Evolutionary conservation across 2,797 vertebrate species (phyloP).

Genomic region (Sebastes hopkinsi): DNA sequence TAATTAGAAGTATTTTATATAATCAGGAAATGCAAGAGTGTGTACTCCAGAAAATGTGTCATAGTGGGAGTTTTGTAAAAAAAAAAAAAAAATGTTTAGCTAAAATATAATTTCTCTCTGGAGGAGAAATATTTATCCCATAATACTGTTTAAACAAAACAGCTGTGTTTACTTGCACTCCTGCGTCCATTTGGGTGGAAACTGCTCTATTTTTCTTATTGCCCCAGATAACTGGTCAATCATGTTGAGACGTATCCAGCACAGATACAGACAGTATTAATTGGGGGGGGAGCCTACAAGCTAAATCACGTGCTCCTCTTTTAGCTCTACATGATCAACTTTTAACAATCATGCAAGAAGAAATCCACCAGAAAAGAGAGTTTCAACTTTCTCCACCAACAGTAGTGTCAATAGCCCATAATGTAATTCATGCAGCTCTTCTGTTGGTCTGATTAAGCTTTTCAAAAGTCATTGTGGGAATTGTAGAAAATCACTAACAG

Average conservation of each 20-base stretch:
- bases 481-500: not conserved
- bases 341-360: not conserved
- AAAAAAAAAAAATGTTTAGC: not conserved
- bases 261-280: slow-evolving; percentile 4
- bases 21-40: not conserved
- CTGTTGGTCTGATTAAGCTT: not conserved
- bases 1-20: not conserved
- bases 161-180: not conserved
- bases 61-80: not conserved
- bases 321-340: not conserved
- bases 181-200: not conserved
- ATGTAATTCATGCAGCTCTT: not conserved
- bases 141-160: not conserved
- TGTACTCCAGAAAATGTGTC: not conserved
- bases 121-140: not conserved
- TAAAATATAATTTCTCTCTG: not conserved
- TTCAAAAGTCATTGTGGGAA: not conserved
- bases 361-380: not conserved
- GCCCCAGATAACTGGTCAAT: slow-evolving; percentile 24
- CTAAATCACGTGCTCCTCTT: not conserved
- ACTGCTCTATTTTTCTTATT: slow-evolving; percentile 18
- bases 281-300: not conserved
- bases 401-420: not conserved
- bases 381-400: not conserved
- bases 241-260: slow-evolving; percentile 1